Evolutionary conservation across 2,797 vertebrate genomes (phyloP).

Genomic region (Mormyrus hasselquistii): DNA sequence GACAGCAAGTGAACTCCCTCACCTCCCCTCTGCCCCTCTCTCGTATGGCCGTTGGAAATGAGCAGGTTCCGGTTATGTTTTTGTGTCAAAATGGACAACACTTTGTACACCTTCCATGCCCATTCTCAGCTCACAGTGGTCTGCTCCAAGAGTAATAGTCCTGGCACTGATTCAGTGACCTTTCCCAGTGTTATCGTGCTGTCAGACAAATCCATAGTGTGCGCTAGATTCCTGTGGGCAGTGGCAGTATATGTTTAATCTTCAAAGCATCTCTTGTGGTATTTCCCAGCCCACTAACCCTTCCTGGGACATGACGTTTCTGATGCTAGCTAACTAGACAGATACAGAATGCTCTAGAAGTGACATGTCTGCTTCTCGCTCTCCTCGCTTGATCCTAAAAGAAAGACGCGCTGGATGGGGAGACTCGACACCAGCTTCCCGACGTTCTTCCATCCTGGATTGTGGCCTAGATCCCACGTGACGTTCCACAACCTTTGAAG

Average conservation of each 20-base stretch:
- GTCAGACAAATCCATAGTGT: not conserved
- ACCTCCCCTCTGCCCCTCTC: not conserved
- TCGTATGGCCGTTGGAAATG: not conserved
- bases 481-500: not conserved
- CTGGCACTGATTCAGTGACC: not conserved
- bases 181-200: not conserved
- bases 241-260: not conserved
- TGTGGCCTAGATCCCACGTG: not conserved
- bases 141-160: not conserved
- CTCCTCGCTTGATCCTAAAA: not conserved
- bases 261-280: not conserved
- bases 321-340: not conserved
- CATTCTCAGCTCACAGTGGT: not conserved
- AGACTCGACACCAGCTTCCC: not conserved
- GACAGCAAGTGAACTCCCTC: not conserved
- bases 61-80: not conserved
- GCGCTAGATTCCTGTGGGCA: not conserved
- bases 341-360: not conserved
- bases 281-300: not conserved
- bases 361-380: not conserved
- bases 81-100: not conserved
- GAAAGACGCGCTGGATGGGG: not conserved
- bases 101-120: not conserved
- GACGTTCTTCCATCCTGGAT: not conserved
- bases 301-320: not conserved